Evolutionary conservation across 2,113 vertebrate genomes (phyloP).

Genomic region (Murina feae): DNA sequence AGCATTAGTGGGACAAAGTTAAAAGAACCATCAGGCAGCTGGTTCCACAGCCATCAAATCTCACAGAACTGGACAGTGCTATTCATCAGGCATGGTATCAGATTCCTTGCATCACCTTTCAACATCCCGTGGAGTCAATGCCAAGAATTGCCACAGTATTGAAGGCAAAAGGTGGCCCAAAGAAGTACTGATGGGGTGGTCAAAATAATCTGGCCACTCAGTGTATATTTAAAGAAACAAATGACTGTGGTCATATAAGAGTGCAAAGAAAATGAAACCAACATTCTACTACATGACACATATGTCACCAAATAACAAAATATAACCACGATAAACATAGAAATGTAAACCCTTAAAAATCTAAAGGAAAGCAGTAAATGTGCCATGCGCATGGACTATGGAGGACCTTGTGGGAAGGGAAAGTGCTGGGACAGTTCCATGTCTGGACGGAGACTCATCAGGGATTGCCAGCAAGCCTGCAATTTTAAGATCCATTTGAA

Average conservation of each 20-base stretch:
- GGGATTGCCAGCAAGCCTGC: not conserved
- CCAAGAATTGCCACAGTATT: too few species aligned
- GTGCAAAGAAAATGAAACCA: not conserved
- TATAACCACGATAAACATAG: not conserved
- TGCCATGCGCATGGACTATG: rapidly evolving
- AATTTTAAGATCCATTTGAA: not conserved
- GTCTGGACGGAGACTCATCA: not conserved
- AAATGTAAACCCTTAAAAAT: not conserved
- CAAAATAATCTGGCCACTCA: too few species aligned
- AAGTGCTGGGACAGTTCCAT: not conserved
- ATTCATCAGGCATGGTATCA: too few species aligned
- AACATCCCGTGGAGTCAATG: too few species aligned
- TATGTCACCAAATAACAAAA: not conserved
- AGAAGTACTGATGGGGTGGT: too few species aligned
- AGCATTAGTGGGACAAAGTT: too few species aligned
- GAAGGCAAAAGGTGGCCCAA: too few species aligned
- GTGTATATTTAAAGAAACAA: not conserved
- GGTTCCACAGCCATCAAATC: too few species aligned
- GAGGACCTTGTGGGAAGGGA: not conserved
- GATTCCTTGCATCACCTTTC: too few species aligned
- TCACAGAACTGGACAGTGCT: too few species aligned
- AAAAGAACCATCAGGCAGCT: too few species aligned
- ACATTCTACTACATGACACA: not conserved
- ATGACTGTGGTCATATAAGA: not conserved
- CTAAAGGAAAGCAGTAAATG: not conserved